phyloP scores from a whole-genome alignment of 2,113 vertebrate species.

The Spea multiplicata region DNA sequence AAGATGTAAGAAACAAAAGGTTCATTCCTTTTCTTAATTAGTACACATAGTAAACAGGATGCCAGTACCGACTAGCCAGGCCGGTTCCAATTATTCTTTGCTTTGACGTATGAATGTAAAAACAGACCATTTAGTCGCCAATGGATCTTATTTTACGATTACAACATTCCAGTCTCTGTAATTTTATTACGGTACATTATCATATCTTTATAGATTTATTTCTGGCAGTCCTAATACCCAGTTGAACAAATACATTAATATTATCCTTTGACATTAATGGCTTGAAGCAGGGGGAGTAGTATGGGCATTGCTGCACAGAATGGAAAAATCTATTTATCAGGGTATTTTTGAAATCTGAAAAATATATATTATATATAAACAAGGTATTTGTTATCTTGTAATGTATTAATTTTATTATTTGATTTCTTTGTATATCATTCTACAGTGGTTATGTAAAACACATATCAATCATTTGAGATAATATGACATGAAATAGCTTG shows the following conservation, averaged over 20 bases:
- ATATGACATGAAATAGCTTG: too few species aligned
- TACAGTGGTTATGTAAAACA: too few species aligned
- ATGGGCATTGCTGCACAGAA: not conserved
- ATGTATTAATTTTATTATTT: too few species aligned
- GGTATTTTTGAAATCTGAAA: too few species aligned
- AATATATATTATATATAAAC: too few species aligned
- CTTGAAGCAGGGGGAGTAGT: not conserved
- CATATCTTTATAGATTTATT: slow-evolving; percentile 36
- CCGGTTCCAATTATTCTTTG: slow-evolving; percentile 26
- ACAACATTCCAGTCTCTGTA: slow-evolving; percentile 24
- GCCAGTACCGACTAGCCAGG: slow-evolving; percentile 5
- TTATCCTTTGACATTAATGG: not conserved
- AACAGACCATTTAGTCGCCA: slow-evolving; percentile 11
- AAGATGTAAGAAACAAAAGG: slow-evolving; percentile 14
- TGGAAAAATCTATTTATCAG: too few species aligned
- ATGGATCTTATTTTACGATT: slow-evolving; percentile 27
- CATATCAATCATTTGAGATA: too few species aligned
- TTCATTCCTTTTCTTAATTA: slow-evolving; percentile 18
- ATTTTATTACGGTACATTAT: slow-evolving; percentile 33
- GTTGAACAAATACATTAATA: slow-evolving; percentile 34
- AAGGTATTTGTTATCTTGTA: too few species aligned
- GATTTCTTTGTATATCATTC: too few species aligned
- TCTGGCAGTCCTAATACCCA: slow-evolving; percentile 13
- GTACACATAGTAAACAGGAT: not conserved
- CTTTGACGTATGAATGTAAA: slow-evolving; percentile 22